Conservation (phyloP, 2,888 invertebrate species). For the Gari tellinella region DNA sequence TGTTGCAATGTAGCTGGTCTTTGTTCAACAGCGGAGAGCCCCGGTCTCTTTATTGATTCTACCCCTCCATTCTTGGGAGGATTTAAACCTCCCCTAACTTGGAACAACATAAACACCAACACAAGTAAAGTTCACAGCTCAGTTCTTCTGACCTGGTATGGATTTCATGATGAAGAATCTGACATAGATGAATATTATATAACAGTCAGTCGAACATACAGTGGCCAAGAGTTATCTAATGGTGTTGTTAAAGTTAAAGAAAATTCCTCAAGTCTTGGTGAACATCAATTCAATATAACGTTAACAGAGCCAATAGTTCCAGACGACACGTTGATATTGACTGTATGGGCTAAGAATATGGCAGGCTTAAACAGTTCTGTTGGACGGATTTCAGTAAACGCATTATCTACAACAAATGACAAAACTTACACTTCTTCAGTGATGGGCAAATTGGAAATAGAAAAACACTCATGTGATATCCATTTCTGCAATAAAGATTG, state of each 20-base stretch:
- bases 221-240: slow-evolving; percentile 47
- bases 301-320: slow-evolving; percentile 4
- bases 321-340: slow-evolving; percentile 45
- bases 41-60: slow-evolving; percentile 60
- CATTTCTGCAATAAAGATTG: slow-evolving; percentile 60
- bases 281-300: slow-evolving; percentile 12
- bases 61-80: slow-evolving; percentile 68
- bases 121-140: not conserved
- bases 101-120: slow-evolving; percentile 20
- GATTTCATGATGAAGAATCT: slow-evolving; percentile 63
- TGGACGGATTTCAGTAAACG: slow-evolving; percentile 21
- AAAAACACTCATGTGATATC: slow-evolving; percentile 55
- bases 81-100: slow-evolving; percentile 52
- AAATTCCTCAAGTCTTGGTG: not conserved
- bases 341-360: slow-evolving; percentile 58
- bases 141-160: slow-evolving; percentile 59
- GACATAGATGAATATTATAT: slow-evolving; percentile 50
- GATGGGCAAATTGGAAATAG: slow-evolving; percentile 7
- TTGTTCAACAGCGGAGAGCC: slow-evolving; percentile 50
- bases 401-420: not conserved
- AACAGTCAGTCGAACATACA: slow-evolving; percentile 40
- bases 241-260: slow-evolving; percentile 14
- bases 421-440: not conserved
- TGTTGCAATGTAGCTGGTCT: slow-evolving; percentile 62
- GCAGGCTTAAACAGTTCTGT: slow-evolving; percentile 48